phyloP scores from a whole-genome alignment of 2,113 vertebrate genomes.

The Anseranas semipalmata region DNA sequence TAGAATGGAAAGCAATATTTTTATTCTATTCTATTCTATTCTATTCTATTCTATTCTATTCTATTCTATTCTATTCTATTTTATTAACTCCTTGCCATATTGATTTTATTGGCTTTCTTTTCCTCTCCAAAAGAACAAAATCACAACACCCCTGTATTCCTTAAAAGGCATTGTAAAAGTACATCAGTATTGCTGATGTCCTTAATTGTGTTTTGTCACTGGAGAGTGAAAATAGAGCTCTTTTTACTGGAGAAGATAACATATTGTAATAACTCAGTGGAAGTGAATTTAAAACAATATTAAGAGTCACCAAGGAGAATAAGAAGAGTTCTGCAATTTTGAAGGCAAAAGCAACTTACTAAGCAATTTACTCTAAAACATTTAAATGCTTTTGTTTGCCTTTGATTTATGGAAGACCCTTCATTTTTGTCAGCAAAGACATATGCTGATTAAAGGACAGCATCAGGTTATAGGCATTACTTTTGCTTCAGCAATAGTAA shows the following conservation, averaged over 20 bases:
- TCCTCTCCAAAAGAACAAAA: background rate
- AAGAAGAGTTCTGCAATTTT: background rate
- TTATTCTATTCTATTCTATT: too few relatives aligned
- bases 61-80: background rate
- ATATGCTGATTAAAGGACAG: slow-evolving; percentile 15
- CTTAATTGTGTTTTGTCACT: background rate
- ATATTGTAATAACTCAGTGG: background rate
- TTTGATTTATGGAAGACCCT: slow-evolving; percentile 13
- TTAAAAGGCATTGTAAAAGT: background rate
- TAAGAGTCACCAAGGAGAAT: background rate
- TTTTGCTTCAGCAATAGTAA: background rate
- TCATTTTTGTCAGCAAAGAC: slow-evolving; percentile 17
- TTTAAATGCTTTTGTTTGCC: background rate
- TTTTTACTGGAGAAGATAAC: background rate
- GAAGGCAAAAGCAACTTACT: background rate
- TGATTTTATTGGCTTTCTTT: background rate
- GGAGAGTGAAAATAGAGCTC: background rate
- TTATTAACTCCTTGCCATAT: background rate
- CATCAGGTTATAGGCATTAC: background rate
- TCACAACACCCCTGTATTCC: background rate
- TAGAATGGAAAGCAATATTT: too few relatives aligned
- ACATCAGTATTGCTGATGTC: background rate
- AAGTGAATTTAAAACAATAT: background rate
- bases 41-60: too few relatives aligned
- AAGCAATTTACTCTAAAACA: background rate